These are phyloP conservation scores for Bovichtus diacanthus DNA, from an alignment of 2,797 vertebrate species.

Conservation along the genomic window DNA sequence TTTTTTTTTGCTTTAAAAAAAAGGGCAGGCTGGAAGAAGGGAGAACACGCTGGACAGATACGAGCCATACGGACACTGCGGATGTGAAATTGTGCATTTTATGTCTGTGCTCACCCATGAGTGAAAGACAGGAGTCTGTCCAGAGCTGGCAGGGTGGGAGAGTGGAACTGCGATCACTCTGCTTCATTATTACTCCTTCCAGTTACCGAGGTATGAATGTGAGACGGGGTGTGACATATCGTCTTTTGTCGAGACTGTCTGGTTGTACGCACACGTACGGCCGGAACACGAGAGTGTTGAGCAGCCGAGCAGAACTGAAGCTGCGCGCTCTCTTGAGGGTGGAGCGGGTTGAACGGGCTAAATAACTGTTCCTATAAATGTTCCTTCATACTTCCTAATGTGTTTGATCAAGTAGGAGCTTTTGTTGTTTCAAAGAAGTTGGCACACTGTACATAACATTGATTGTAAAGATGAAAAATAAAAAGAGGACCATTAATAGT, in stretches of 20 bases:
- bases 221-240: neutral
- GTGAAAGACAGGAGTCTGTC: neutral
- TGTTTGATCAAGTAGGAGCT: neutral
- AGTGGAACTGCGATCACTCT: constrained; percentile 5
- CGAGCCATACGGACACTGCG: neutral
- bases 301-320: constrained; percentile 4
- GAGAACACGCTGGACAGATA: neutral
- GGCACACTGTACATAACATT: neutral
- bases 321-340: neutral
- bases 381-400: neutral
- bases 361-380: too few species aligned
- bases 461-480: too few species aligned
- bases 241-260: neutral
- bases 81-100: neutral
- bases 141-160: constrained; percentile 12
- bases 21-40: neutral
- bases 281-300: neutral
- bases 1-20: neutral
- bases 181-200: constrained; percentile 5
- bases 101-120: neutral
- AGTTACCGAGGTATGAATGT: neutral
- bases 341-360: neutral
- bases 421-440: neutral
- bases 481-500: too few species aligned
- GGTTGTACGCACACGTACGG: too few species aligned